Evolutionary conservation across 2,113 vertebrate species (phyloP), one percentile per base, ranked within the genome.

Genomic region (Sylvia atricapilla): DNA sequence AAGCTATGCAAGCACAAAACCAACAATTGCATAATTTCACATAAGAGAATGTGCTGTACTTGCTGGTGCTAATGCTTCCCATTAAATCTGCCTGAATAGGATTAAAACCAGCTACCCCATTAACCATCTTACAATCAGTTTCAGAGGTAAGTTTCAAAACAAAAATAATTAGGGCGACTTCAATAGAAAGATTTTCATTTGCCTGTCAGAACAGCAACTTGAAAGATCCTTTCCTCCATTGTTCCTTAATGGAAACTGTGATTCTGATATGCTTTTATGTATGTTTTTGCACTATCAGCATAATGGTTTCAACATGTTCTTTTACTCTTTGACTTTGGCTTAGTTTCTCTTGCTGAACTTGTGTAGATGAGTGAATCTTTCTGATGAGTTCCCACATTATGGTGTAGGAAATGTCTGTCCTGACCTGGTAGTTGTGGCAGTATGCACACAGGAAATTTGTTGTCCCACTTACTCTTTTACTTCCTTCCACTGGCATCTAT

Each of bases 31-130:
- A 78, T 75, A 17, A 2, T 87, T 93, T 94, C 74, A 79, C 49
- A 5, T 74, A 67, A 87, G 21, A 92, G 47, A 87, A 84, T 58
- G 35, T 90, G 49, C 87, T 91, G 66, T 95, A 84, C 74, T 81
- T 90, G 90, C 84, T 96, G 70, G 77, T 95, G 84, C 84, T 89
- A 84, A 84, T 91, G 94, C 60, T 96, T 93, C 74, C 73, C 66
- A 87, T 78, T 96, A 94, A 95, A 96, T 95, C 90, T 96, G 60
- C 77, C 78, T 82, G 56, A 93, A 82, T 94, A 91, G 93, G 89
- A 92, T 93, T 96, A 95, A 95, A 94, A 76, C 9, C 44, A 89
- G 41, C 87, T 89, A 56, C 0, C 4, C 77, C 49, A 78, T 76
- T 97, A 95, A 92, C 77, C 49, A 50, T 31, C 47, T 92, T 92